Conservation (phyloP, 2,888 invertebrate species). For the Scaptodrosophila latifasciaeformis region DNA sequence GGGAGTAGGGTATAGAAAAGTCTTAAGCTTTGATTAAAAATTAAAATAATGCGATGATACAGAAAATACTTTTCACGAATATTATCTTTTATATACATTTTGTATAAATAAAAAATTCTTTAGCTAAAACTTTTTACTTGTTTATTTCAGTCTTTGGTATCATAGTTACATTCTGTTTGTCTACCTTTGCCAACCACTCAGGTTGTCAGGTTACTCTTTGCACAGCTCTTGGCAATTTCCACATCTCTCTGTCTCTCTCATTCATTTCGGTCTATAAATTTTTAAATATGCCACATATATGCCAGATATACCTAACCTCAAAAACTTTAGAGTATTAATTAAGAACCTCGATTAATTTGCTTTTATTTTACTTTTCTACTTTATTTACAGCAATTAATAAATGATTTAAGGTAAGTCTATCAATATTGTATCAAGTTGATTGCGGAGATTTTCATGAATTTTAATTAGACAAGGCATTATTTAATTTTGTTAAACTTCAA, state of each 20-base stretch:
- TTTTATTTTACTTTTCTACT: no score
- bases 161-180: not conserved
- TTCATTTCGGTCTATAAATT: no score
- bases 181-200: not conserved
- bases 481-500: slow-evolving; percentile 43
- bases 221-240: not conserved
- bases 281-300: no score
- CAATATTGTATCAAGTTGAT: no score
- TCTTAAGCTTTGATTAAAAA: not conserved
- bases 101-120: not conserved
- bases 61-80: not conserved
- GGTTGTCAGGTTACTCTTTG: not conserved
- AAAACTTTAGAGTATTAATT: no score
- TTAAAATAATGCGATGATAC: not conserved
- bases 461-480: slow-evolving; percentile 38
- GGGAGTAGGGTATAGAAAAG: no score
- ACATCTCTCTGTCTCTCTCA: not conserved
- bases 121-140: no score
- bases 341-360: no score
- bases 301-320: no score
- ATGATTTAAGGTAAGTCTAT: slow-evolving; percentile 44
- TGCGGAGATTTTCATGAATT: not conserved
- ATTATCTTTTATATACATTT: not conserved
- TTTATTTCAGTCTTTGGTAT: no score
- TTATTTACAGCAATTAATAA: slow-evolving; percentile 40